Percentiles rank a stretch among this genome's conserved stretches.
phyloP scores from a whole-genome alignment of 2,888 invertebrate genomes.

The Podotricha telesiphe region DNA sequence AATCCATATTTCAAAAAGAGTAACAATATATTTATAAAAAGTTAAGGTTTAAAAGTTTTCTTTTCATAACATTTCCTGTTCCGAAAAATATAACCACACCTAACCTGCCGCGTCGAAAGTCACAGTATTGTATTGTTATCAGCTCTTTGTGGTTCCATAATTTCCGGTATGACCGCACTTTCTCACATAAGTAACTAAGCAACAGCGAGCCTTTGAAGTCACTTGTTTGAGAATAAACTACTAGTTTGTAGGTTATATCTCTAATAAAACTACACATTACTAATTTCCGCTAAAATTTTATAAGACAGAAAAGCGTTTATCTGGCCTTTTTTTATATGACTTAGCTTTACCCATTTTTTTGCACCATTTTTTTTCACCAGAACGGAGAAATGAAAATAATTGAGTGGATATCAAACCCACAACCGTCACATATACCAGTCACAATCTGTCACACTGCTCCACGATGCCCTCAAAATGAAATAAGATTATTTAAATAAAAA shows the following conservation, averaged over 20 bases:
- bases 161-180: conserved; percentile 15
- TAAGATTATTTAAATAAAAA: too few species aligned
- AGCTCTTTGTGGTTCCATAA: conserved; percentile 17
- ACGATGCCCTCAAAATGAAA: too few species aligned
- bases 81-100: neutral
- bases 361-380: too few species aligned
- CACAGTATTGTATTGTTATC: conserved; percentile 21
- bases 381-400: too few species aligned
- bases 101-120: conserved; percentile 6
- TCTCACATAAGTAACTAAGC: conserved; percentile 16
- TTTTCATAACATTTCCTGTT: neutral
- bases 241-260: conserved; percentile 10
- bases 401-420: too few species aligned
- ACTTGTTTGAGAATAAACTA: conserved; percentile 8
- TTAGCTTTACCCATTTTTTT: too few species aligned
- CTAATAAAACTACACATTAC: neutral
- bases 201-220: conserved; percentile 18
- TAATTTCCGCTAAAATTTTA: neutral
- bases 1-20: neutral
- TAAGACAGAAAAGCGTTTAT: too few species aligned
- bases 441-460: too few species aligned
- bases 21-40: neutral
- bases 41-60: neutral
- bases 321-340: too few species aligned
- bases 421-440: too few species aligned